phyloP scores from a whole-genome alignment of 1,140 invertebrate genomes.

The Pogonognathellus flavescens region DNA sequence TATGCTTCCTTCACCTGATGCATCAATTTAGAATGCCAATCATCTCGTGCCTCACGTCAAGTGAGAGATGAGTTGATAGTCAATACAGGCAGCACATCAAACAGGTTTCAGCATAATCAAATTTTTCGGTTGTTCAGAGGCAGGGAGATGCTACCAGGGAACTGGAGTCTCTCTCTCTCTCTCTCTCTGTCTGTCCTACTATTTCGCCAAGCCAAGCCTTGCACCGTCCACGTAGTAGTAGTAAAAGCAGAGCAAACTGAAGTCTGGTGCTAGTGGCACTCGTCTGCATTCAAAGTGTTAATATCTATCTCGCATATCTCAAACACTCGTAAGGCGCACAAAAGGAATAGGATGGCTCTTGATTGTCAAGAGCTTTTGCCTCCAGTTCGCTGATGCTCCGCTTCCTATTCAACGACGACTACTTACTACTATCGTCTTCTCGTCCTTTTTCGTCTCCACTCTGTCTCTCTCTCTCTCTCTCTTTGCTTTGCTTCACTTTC shows the following conservation, averaged over 20 bases:
- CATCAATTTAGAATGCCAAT: conserved; percentile 62
- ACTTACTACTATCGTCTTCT: background rate
- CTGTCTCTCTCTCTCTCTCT: background rate
- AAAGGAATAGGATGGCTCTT: conserved; percentile 60
- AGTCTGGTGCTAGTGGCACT: conserved; percentile 8
- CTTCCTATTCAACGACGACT: background rate
- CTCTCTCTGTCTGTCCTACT: too few species aligned
- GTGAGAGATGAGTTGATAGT: conserved; percentile 59
- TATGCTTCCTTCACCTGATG: conserved; percentile 58
- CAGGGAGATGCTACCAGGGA: conserved; percentile 25
- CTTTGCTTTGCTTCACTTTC: background rate
- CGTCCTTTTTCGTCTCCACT: conserved; percentile 5
- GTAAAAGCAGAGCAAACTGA: background rate
- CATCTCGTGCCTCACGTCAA: conserved; percentile 57
- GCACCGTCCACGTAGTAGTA: too few species aligned
- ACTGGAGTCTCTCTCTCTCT: too few species aligned
- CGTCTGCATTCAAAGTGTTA: conserved; percentile 50
- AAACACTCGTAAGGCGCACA: conserved; percentile 40
- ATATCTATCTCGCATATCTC: conserved; percentile 57
- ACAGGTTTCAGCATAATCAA: conserved; percentile 61
- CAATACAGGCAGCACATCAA: conserved; percentile 58
- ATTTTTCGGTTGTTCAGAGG: conserved; percentile 34
- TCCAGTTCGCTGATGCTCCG: background rate
- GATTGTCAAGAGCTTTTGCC: conserved; percentile 56
- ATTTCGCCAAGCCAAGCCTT: too few species aligned